A percentile compares a stretch with the other conserved stretches of the same genome.
phyloP scores from a whole-genome alignment of 2,888 invertebrate species.

The Chymomyza caudatula region DNA sequence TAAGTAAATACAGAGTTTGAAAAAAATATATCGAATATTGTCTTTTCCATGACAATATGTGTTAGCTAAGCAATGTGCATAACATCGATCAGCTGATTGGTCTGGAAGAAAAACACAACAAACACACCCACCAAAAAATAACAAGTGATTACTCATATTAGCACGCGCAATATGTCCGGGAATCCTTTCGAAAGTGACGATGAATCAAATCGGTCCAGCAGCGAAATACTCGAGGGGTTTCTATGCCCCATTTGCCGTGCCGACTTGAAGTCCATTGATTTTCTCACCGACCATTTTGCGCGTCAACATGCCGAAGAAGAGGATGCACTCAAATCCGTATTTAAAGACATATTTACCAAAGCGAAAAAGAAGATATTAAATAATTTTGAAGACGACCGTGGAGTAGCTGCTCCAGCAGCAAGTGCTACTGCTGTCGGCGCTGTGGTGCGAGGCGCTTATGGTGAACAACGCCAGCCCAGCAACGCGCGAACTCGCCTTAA shows the following conservation, averaged over 20 bases:
- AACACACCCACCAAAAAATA: conserved; percentile 1
- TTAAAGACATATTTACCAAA: conserved; percentile 91
- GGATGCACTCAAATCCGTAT: conserved; percentile 85
- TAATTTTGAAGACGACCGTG: conserved; percentile 83
- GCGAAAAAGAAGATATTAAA: conserved; percentile 91
- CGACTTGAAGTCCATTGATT: conserved; percentile 90
- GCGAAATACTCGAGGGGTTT: conserved; percentile 92
- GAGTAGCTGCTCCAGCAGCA: conserved; percentile 29
- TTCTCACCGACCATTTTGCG: conserved; percentile 93
- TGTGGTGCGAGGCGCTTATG: conserved; percentile 9
- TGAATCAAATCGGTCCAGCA: conserved; percentile 76
- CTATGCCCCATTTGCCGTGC: conserved; percentile 96
- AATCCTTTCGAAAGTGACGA: conserved; percentile 75
- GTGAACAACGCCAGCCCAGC: conserved; percentile 25
- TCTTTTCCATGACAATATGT: background rate
- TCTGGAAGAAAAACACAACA: background rate
- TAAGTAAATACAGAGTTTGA: background rate
- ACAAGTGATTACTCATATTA: background rate
- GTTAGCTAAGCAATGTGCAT: background rate
- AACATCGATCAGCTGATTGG: background rate
- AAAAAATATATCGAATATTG: background rate
- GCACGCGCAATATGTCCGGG: conserved; percentile 37
- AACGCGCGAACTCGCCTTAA: conserved; percentile 63
- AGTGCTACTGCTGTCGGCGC: background rate
- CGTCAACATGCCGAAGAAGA: conserved; percentile 92